Base-by-base conservation (phyloP, 1,140 invertebrate genomes). In the Drosophila repletoides region DNA sequence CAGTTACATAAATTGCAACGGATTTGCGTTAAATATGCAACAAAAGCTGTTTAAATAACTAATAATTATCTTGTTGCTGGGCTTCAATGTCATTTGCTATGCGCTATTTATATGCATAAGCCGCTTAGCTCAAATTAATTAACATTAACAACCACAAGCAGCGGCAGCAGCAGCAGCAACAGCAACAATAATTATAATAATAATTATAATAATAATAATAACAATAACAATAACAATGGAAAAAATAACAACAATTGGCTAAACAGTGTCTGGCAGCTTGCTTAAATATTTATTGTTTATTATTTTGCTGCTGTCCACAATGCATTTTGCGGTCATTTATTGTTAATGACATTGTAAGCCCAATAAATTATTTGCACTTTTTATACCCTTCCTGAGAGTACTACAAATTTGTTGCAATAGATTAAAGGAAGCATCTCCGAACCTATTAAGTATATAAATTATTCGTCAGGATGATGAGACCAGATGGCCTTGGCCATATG, bases 61-160 rank as follows among this genome's bases (percentile, higher is more conserved):
- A 83, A 84, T 84, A 79, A 86, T 86, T 84, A 84, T 84, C 74
- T 84, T 84, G 79, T 81, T 75, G n/a, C n/a, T n/a, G 72, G 61
- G 67, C 66, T 46, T 70, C 70, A 70, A 80, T 75, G 72, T 79
- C 64, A 65, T 79, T 53, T 59, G 49, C 12, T 49, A 26, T 72
- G 38, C 29, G 41, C 80, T 68, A 79, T 84, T 79, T 84, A 86
- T 84, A 75, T 65, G 66, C 61, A 75, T 84, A 84, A 84, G 66
- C 79, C 43, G 79, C 79, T 84, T 84, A 84, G 74, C 75, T 75
- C 51, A 86, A 84, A 86, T 84, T 84, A 84, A 84, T 84, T 84
- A 86, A 79, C 75, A 80, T 79, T 86, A 84, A 84, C 74, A 75
- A 41, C 34, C 31, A 36, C 15, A 41, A 5, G 15, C n/a, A 46